phyloP scores from a whole-genome alignment of 2,797 vertebrate species.

The Orestias chungarensis region DNA sequence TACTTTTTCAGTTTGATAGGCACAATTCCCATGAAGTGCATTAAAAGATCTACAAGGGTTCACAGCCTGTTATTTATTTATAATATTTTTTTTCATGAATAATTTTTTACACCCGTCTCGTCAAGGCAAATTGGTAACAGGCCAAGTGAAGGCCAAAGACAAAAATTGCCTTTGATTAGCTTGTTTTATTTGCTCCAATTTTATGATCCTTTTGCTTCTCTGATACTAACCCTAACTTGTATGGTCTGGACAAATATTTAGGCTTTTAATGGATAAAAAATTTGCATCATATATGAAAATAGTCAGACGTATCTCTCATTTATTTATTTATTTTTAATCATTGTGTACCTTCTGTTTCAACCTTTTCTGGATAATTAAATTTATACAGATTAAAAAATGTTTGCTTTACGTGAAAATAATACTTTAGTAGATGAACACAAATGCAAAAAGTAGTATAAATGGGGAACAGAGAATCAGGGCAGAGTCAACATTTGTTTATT shows the following conservation, averaged over 20 bases:
- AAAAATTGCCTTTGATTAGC: not conserved
- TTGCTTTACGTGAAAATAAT: too few relatives aligned
- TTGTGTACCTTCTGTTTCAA: not conserved
- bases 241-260: not conserved
- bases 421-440: conserved; percentile 7
- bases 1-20: not conserved
- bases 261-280: not conserved
- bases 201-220: not conserved
- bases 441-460: conserved; percentile 6
- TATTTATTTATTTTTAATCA: not conserved
- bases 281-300: not conserved
- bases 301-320: not conserved
- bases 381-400: not conserved
- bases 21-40: not conserved
- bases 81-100: not conserved
- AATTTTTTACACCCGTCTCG: not conserved
- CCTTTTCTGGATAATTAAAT: not conserved
- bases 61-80: not conserved
- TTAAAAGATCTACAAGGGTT: not conserved
- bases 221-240: not conserved
- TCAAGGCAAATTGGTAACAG: not conserved
- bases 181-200: not conserved
- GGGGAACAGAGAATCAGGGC: conserved; percentile 28
- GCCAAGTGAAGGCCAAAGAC: not conserved
- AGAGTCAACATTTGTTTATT: conserved; percentile 43